Conservation (phyloP, 92 coral and sea anemone species). For the Anthopleura xanthogrammica region DNA sequence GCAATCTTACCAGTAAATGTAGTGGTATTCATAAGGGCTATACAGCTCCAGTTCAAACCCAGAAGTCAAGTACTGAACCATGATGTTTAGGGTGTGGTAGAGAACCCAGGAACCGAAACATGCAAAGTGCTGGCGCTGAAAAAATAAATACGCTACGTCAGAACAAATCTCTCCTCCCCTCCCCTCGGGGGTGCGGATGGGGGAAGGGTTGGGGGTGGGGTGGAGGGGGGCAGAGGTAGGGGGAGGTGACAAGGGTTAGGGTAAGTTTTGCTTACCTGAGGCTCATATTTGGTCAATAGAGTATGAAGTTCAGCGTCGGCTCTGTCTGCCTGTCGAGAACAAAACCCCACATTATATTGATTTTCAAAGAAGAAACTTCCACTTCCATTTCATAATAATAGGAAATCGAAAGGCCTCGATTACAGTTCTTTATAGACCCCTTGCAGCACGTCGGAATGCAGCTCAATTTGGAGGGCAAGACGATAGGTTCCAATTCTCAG, state of each 20-base stretch:
- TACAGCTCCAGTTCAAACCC: slow-evolving; percentile 93
- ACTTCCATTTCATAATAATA: background rate
- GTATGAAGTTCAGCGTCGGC: slow-evolving; percentile 94
- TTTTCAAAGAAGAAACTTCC: background rate
- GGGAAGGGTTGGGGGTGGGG: slow-evolving; percentile 26
- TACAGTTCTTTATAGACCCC: too few relatives aligned
- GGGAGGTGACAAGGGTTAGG: too few relatives aligned
- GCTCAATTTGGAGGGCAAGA: too few relatives aligned
- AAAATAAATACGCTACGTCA: background rate
- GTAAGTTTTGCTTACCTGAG: slow-evolving; percentile 52
- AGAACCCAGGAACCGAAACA: slow-evolving; percentile 99
- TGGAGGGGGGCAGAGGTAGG: slow-evolving; percentile 63
- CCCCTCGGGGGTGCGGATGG: too few relatives aligned
- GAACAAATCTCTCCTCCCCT: background rate
- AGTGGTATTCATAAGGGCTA: slow-evolving; percentile 95
- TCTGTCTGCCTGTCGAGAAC: slow-evolving; percentile 80
- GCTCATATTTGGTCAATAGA: slow-evolving; percentile 75
- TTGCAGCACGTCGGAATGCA: too few relatives aligned
- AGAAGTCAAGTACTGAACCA: slow-evolving; percentile 89
- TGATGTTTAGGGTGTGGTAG: slow-evolving; percentile 89
- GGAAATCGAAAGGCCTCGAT: background rate
- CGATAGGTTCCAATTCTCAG: too few relatives aligned
- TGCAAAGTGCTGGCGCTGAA: slow-evolving; percentile 95
- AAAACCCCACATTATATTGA: background rate
- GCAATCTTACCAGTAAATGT: slow-evolving; percentile 81